Percentiles rank a stretch among this genome's conserved stretches.
Conservation (phyloP, 2,113 vertebrate genomes). For the Anhinga anhinga region DNA sequence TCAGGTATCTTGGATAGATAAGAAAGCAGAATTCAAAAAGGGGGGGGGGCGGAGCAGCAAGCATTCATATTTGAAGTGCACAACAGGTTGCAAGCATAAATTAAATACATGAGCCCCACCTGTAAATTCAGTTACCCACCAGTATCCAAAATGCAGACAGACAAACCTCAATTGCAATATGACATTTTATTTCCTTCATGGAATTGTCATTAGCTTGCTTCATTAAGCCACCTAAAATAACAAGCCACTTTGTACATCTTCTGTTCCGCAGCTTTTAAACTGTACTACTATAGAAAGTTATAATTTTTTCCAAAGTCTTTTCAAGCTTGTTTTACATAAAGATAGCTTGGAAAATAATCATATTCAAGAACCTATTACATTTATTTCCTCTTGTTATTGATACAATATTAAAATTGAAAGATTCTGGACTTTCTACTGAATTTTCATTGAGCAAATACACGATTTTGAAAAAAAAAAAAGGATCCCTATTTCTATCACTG, state of each 20-base stretch:
- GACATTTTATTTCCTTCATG: neutral
- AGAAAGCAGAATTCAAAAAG: neutral
- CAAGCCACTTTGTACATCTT: neutral
- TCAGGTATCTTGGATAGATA: neutral
- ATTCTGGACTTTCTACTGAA: neutral
- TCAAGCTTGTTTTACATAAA: neutral
- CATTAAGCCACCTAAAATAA: neutral
- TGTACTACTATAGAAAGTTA: neutral
- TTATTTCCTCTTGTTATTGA: neutral
- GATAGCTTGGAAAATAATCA: neutral
- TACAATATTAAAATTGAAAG: neutral
- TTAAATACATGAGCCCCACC: neutral
- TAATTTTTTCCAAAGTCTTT: neutral
- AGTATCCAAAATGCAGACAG: neutral
- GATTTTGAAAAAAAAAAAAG: neutral
- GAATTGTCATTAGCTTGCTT: neutral
- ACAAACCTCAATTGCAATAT: neutral
- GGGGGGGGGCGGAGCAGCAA: neutral
- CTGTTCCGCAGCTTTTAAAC: neutral
- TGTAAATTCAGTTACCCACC: neutral
- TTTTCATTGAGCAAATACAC: neutral
- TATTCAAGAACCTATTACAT: neutral
- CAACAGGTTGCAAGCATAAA: neutral
- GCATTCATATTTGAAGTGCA: neutral
- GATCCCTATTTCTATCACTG: neutral